A percentile compares a stretch with the other conserved stretches of the same genome.
These are phyloP conservation scores for Diploptera punctata DNA, from an alignment of 2,888 invertebrate genomes.

Conservation along the genomic window DNA sequence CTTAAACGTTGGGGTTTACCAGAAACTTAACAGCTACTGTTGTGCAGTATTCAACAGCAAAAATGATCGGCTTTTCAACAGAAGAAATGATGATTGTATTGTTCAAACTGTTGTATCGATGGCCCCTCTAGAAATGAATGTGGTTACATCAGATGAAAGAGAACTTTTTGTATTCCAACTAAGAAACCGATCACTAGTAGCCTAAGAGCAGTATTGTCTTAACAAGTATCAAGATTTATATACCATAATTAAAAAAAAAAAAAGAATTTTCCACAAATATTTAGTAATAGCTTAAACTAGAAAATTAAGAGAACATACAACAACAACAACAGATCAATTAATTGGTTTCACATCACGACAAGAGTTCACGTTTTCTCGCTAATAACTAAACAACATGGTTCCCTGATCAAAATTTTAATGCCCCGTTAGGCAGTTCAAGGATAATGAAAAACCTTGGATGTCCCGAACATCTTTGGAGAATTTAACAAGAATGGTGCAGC, in stretches of 20 bases:
- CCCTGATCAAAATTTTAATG: slow-evolving; percentile 13
- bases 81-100: not conserved
- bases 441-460: not conserved
- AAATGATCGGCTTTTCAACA: not conserved
- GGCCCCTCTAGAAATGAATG: not conserved
- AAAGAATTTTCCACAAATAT: slow-evolving; percentile 18
- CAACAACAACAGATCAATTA: slow-evolving; percentile 13
- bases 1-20: not conserved
- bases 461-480: not conserved
- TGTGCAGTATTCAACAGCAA: not conserved
- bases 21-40: not conserved
- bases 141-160: not conserved
- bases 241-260: slow-evolving; percentile 22
- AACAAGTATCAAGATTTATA: slow-evolving; percentile 21
- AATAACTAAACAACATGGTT: slow-evolving; percentile 17
- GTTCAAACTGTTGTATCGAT: not conserved
- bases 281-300: slow-evolving; percentile 33
- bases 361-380: not conserved
- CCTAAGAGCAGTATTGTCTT: slow-evolving; percentile 9
- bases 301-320: slow-evolving; percentile 39
- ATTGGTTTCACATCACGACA: not conserved
- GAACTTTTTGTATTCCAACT: too few relatives aligned
- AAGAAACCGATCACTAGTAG: too few relatives aligned
- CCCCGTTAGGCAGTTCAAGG: slow-evolving; percentile 2
- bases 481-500: not conserved